Evolutionary conservation across 2,797 vertebrate species (phyloP).

Genomic region (Sebastes baramenuke): DNA sequence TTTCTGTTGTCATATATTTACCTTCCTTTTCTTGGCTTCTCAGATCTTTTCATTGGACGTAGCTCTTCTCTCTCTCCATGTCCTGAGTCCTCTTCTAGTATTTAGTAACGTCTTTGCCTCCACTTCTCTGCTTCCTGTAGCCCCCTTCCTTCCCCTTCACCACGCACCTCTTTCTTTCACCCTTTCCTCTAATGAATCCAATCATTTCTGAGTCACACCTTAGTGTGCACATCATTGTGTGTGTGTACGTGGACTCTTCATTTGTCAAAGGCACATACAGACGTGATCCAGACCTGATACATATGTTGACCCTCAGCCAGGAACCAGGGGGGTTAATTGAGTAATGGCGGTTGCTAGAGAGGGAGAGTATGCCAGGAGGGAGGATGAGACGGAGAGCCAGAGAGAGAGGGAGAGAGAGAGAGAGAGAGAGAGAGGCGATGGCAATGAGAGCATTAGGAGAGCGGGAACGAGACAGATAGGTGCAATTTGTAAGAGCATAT

Average conservation of each 20-base stretch:
- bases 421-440: not conserved
- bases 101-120: conserved; percentile 33
- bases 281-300: conserved; percentile 68
- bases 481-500: conserved; percentile 48
- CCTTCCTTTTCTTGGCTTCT: too few species aligned
- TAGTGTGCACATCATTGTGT: conserved; percentile 24
- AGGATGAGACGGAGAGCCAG: conserved; percentile 24
- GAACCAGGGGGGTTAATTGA: conserved; percentile 72
- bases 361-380: conserved; percentile 13
- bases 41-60: not conserved
- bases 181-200: conserved; percentile 72
- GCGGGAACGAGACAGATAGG: conserved; percentile 36
- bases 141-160: conserved; percentile 28
- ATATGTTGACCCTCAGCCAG: conserved; percentile 69
- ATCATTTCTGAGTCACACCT: conserved; percentile 75
- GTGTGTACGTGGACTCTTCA: conserved; percentile 24
- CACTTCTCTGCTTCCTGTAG: not conserved
- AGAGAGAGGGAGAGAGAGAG: conserved; percentile 20
- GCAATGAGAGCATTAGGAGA: conserved; percentile 53
- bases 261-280: conserved; percentile 54
- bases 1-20: too few species aligned
- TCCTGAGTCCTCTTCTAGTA: conserved; percentile 20
- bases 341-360: conserved; percentile 53
- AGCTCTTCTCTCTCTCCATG: conserved; percentile 5
- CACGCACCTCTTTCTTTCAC: conserved; percentile 32